Evolutionary conservation across 2,797 vertebrate genomes (phyloP).

Genomic region (Allobates femoralis): DNA sequence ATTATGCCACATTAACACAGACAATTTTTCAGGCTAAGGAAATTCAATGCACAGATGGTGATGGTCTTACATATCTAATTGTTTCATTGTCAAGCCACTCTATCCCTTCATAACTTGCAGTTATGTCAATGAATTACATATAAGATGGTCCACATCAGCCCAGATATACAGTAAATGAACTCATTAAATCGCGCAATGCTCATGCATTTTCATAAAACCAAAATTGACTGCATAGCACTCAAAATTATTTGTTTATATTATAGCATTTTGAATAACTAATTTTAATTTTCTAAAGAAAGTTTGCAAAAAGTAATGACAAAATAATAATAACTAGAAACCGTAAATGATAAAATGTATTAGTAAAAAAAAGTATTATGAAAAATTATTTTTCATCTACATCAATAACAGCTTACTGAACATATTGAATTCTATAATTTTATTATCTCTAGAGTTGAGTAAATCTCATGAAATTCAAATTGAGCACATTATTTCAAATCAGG

Average conservation of each 20-base stretch:
- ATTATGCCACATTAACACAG: constrained; percentile 52
- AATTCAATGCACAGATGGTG: constrained; percentile 43
- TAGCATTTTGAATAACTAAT: too few species aligned
- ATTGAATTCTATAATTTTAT: too few species aligned
- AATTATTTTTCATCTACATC: too few species aligned
- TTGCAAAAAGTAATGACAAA: too few species aligned
- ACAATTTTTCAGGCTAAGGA: constrained; percentile 26
- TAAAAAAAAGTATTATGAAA: too few species aligned
- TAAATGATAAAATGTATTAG: too few species aligned
- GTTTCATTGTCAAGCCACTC: constrained; percentile 37
- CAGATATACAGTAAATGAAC: neutral
- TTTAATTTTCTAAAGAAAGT: too few species aligned
- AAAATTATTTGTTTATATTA: neutral
- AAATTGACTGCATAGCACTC: neutral
- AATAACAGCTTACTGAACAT: too few species aligned
- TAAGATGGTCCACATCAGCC: neutral
- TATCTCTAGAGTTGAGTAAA: too few species aligned
- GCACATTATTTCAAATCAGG: too few species aligned
- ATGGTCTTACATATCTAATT: constrained; percentile 44
- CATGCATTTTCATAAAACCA: neutral
- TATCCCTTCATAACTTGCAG: constrained; percentile 5
- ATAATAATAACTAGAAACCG: too few species aligned
- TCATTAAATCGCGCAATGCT: neutral
- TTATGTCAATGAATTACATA: neutral
- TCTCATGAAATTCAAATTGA: too few species aligned